These are phyloP conservation scores for Liodrosophila aerea DNA, from an alignment of 2,888 invertebrate species.

Conservation along the genomic window DNA sequence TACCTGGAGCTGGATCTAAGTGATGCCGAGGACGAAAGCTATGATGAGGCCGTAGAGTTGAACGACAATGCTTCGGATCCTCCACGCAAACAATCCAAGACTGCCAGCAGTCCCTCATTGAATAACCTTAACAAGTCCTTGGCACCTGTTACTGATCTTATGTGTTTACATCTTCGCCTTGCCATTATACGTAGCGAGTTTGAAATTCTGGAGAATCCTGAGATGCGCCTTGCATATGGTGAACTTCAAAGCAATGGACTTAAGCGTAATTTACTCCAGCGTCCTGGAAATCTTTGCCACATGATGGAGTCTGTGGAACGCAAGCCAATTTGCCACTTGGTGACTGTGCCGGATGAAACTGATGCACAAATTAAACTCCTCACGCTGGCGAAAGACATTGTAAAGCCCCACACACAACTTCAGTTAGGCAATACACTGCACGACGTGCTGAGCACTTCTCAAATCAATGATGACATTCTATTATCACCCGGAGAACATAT, in stretches of 20 bases:
- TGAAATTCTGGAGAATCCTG: conserved; percentile 85
- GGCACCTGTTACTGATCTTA: conserved; percentile 82
- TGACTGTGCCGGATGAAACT: conserved; percentile 82
- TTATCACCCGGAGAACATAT: conserved; percentile 83
- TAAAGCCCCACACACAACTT: conserved; percentile 80
- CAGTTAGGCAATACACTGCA: conserved; percentile 82
- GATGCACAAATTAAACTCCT: conserved; percentile 83
- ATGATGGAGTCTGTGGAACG: conserved; percentile 22
- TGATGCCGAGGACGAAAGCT: conserved; percentile 78
- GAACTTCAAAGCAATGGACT: conserved; percentile 70
- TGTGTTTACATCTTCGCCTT: conserved; percentile 84
- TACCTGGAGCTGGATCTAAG: conserved; percentile 81
- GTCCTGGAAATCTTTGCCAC: conserved; percentile 5
- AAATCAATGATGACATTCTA: conserved; percentile 83
- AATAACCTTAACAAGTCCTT: conserved; percentile 71
- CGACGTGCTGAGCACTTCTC: conserved; percentile 78
- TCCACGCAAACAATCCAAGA: conserved; percentile 39
- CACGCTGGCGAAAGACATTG: conserved; percentile 80
- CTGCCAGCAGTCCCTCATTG: conserved; percentile 65
- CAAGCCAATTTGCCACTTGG: conserved; percentile 78
- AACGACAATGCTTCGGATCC: conserved; percentile 42
- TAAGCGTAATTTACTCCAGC: conserved; percentile 42
- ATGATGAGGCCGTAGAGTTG: conserved; percentile 64
- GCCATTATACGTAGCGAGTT: conserved; percentile 85
- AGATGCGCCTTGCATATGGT: conserved; percentile 83